phyloP scores from a whole-genome alignment of 2,888 invertebrate genomes.

The Magallana nippona region DNA sequence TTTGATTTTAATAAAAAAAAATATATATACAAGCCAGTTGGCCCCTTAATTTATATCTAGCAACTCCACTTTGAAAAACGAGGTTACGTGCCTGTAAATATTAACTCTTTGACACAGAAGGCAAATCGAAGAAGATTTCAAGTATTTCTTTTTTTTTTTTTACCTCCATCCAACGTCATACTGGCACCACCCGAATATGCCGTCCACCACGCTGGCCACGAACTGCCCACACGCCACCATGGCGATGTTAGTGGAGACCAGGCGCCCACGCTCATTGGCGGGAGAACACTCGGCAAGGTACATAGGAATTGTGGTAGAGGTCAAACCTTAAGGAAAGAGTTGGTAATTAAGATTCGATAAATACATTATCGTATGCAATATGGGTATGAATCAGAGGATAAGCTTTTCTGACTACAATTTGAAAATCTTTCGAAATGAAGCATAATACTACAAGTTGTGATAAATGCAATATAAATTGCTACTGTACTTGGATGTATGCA shows the following conservation, averaged over 20 bases:
- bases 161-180: conserved; percentile 82
- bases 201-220: conserved; percentile 81
- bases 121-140: too few relatives aligned
- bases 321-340: conserved; percentile 77
- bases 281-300: conserved; percentile 83
- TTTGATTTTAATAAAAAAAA: too few relatives aligned
- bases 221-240: conserved; percentile 83
- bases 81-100: not conserved
- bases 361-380: not conserved
- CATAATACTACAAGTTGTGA: too few relatives aligned
- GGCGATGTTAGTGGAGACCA: conserved; percentile 82
- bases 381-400: too few relatives aligned
- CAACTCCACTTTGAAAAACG: too few relatives aligned
- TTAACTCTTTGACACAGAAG: too few relatives aligned
- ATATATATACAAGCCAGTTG: too few relatives aligned
- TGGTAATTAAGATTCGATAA: not conserved
- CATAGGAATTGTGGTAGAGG: conserved; percentile 83
- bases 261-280: conserved; percentile 80
- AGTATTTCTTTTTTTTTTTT: conserved; percentile 2
- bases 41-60: too few relatives aligned
- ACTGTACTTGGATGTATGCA: too few relatives aligned
- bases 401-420: too few relatives aligned
- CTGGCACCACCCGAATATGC: conserved; percentile 80
- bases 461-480: too few relatives aligned
- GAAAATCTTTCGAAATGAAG: too few relatives aligned